These are phyloP conservation scores for Acropternis orthonyx DNA, from an alignment of 2,797 vertebrate genomes.

Conservation along the genomic window DNA sequence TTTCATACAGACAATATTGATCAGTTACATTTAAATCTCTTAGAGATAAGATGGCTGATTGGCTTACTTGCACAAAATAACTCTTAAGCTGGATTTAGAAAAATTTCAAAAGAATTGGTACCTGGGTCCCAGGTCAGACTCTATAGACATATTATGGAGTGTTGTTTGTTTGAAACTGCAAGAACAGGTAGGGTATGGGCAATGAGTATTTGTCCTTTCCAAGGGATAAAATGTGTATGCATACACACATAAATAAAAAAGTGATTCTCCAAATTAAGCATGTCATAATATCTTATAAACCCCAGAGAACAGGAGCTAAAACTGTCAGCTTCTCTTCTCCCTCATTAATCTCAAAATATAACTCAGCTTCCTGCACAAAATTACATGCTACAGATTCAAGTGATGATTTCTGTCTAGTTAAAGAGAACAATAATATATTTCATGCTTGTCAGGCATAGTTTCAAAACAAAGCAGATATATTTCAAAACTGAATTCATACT, in stretches of 20 bases:
- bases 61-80: not conserved
- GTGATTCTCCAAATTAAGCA: slow-evolving; percentile 26
- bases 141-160: not conserved
- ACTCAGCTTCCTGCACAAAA: slow-evolving; percentile 9
- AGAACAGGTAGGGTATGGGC: not conserved
- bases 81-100: not conserved
- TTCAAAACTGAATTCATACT: not conserved
- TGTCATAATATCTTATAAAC: slow-evolving; percentile 26
- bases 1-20: not conserved
- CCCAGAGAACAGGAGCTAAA: slow-evolving; percentile 29
- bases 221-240: not conserved
- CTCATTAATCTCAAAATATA: slow-evolving; percentile 48
- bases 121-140: not conserved
- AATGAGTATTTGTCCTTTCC: slow-evolving; percentile 8
- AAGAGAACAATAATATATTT: slow-evolving; percentile 39
- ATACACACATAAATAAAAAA: not conserved
- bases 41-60: not conserved
- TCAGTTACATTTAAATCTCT: not conserved
- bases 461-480: not conserved
- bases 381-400: slow-evolving; percentile 29
- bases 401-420: slow-evolving; percentile 49
- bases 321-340: slow-evolving; percentile 22
- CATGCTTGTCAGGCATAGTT: not conserved
- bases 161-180: not conserved
- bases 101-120: not conserved